Percentiles rank a stretch among this genome's conserved stretches.
Conservation (phyloP, 2,888 invertebrate genomes). For the Cataglyphis livida region DNA sequence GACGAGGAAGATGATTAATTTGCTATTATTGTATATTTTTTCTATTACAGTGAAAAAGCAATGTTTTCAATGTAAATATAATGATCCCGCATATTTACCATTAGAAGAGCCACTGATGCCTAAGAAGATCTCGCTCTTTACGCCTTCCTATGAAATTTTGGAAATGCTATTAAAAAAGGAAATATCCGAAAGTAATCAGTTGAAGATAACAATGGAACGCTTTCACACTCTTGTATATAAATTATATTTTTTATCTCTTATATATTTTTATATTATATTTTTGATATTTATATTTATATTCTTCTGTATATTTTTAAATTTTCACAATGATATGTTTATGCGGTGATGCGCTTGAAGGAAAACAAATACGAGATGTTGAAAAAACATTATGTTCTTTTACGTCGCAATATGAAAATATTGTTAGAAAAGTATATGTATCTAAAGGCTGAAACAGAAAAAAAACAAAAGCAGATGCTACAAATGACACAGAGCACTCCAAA, state of each 20-base stretch:
- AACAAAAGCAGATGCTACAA: conserved; percentile 50
- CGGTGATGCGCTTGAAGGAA: conserved; percentile 62
- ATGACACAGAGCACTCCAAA: background rate
- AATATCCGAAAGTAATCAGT: conserved; percentile 58
- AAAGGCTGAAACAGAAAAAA: conserved; percentile 32
- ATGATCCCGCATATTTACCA: conserved; percentile 42
- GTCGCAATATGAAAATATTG: conserved; percentile 21
- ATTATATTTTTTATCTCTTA: background rate
- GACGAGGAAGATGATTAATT: background rate
- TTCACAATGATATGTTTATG: background rate
- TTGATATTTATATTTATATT: background rate
- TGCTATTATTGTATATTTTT: background rate
- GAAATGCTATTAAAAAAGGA: conserved; percentile 47
- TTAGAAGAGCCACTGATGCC: conserved; percentile 61
- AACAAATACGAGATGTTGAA: conserved; percentile 68
- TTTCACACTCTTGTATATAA: conserved; percentile 61
- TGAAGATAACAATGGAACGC: conserved; percentile 57
- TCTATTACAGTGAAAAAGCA: conserved; percentile 56
- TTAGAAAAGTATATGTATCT: conserved; percentile 45
- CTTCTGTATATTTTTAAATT: background rate
- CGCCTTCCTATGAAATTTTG: conserved; percentile 53
- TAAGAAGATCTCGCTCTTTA: conserved; percentile 54
- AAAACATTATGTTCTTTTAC: conserved; percentile 28
- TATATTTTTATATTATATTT: background rate
- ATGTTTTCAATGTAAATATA: conserved; percentile 61